Base-by-base conservation (phyloP, 2,888 invertebrate species). In the Cosmia pyralina region DNA sequence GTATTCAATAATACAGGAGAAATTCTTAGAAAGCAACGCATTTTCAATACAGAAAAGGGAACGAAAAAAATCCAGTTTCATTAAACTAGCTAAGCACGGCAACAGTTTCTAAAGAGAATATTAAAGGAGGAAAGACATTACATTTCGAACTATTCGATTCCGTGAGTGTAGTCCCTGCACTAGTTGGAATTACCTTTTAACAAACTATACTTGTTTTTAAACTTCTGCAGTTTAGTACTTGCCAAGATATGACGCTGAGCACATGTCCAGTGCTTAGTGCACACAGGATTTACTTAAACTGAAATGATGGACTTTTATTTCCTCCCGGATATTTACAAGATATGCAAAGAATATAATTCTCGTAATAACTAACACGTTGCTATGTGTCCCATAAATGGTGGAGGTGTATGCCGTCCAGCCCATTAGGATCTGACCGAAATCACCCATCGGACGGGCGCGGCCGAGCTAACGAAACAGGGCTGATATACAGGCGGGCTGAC, bases 171-270 rank as follows among this genome's bases (percentile, higher is more conserved):
- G 22, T 44, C 60, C 28, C 55, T 64, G 71, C 52, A 72, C 64
- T 60, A 60, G 34, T 22, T 44, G 22, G 59, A 65, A 76, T 69
- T 55, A 64, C 53, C 64, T 73, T 63, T 66, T 66, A 77, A 66
- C 41, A 52, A 52, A 73, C 48, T 63, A 22, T n/a, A 22, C 22
- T 53, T 34, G 41, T 52, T 57, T 66, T 72, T 44, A 46, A 78
- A 77, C 22, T 78, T 58, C 17, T 58, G 52, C 34, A 55, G 48
- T 53, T 63, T 62, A 53, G 34, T 76, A 53, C 59, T 71, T n/a
- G 34, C 34, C 4, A 15, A 60, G 59, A 65, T 65, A n/a, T 59
- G 53, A 22, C 11, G 48, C 34, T 22, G 38, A 28, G 44, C 34
- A 34, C 19, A 44, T n/a, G 52, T 59, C 38, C 22, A 50, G 34